Evolutionary conservation across 2,888 invertebrate genomes (phyloP), one percentile per base, ranked within the genome.

Genomic region (Oxytorus armatus): DNA sequence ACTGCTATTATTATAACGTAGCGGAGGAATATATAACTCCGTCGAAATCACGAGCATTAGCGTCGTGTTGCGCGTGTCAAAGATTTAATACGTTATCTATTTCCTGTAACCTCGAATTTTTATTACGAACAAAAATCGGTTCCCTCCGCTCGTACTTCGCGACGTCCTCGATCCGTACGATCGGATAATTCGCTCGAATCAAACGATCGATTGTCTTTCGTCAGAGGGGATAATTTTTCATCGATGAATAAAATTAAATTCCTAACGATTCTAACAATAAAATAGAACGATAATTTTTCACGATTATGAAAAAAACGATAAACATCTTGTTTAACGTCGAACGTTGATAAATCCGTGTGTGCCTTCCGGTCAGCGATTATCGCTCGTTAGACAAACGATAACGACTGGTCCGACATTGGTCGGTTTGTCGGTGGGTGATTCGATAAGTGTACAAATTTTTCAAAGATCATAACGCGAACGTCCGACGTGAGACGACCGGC

Each of bases 1-100:
- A 76, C 33, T 18, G 39, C 49, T 69, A 25, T 11, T 51, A 68
- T 68, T 61, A 61, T 44, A 47, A 44, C 44, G 25, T 49, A 66
- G 23, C 61, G 5, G 18, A 29, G 61, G 57, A 10, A 33, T 44
- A 33, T 18, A 33, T 66, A 73, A 36, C 21, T 25, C n/a, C 21
- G 11, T 55, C 36, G 2, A 42, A 51, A 42, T 36, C 21, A 36
- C 21, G 11, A 8, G 44, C 29, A 36, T 55, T 33, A 8, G 1
- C n/a, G 36, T 29, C 47, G 18, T 16, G 25, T 44, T 11, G 1
- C 4, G n/a, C 11, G 1, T 16, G 11, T 0, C 0, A 8, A 14
- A 44, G 4, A 14, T 25, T 8, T 25, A 25, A 25, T 39, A 3
- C 23, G 7, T 10, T 23, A 23, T 23, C 23, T 51, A 23, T 23